phyloP scores from a whole-genome alignment of 2,797 vertebrate species.

The Danio aesculapii region DNA sequence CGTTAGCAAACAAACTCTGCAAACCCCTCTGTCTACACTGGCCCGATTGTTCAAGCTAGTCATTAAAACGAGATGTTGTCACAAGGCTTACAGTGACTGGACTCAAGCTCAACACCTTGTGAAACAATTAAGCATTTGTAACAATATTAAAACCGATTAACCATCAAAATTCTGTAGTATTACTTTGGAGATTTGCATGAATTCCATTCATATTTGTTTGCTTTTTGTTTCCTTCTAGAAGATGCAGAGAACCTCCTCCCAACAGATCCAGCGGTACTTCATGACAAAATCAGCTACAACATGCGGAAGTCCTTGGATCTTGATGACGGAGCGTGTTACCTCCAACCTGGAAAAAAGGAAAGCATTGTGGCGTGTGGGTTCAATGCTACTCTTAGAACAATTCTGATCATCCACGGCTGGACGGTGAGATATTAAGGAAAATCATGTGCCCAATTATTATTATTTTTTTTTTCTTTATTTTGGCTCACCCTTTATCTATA shows the following conservation, averaged over 20 bases:
- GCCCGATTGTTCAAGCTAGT: slow-evolving; percentile 15
- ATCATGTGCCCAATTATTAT: too few species aligned
- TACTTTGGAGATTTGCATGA: slow-evolving; percentile 4
- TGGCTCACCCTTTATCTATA: not conserved
- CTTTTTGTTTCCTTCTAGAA: slow-evolving; percentile 64
- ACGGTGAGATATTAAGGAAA: slow-evolving; percentile 76
- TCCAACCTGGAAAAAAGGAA: slow-evolving; percentile 72
- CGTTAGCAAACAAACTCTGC: not conserved
- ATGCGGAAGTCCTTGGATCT: slow-evolving; percentile 77
- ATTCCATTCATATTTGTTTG: not conserved
- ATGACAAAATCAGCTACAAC: slow-evolving; percentile 79
- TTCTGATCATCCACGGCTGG: slow-evolving; percentile 97
- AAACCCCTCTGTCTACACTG: not conserved
- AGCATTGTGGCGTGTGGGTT: slow-evolving; percentile 85
- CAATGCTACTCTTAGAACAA: slow-evolving; percentile 88
- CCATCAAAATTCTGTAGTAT: too few species aligned
- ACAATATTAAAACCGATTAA: not conserved
- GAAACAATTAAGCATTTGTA: slow-evolving; percentile 8
- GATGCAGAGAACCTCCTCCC: slow-evolving; percentile 56
- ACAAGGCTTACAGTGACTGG: not conserved
- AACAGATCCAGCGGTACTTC: not conserved
- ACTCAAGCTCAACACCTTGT: not conserved
- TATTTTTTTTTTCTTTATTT: too few species aligned
- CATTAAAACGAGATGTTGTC: slow-evolving; percentile 11
- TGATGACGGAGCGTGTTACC: slow-evolving; percentile 84